phyloP scores from a whole-genome alignment of 2,113 vertebrate species.

The Fregata magnificens region DNA sequence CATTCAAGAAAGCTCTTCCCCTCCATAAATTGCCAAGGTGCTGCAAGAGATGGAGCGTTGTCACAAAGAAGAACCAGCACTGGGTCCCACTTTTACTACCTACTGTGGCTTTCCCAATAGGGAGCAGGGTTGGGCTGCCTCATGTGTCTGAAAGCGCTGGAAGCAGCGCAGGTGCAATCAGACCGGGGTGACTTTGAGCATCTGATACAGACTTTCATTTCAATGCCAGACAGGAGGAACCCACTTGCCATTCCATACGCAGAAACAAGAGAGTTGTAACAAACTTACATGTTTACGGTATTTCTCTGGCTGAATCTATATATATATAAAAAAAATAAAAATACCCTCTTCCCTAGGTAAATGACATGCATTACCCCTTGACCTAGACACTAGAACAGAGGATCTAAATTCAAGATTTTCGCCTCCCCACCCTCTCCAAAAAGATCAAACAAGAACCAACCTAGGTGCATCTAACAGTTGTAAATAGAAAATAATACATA shows the following conservation, averaged over 20 bases:
- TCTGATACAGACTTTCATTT: not conserved
- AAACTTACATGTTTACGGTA: constrained; percentile 12
- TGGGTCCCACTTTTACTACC: not conserved
- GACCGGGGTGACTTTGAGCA: not conserved
- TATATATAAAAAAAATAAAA: not conserved
- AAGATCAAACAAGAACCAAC: constrained; percentile 57
- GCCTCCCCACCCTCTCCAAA: constrained; percentile 60
- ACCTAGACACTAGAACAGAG: constrained; percentile 61
- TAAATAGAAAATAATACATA: constrained; percentile 75
- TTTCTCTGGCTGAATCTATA: constrained; percentile 52
- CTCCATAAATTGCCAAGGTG: constrained; percentile 35
- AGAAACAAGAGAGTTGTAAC: constrained; percentile 42
- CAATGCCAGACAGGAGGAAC: constrained; percentile 54
- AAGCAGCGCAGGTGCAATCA: not conserved
- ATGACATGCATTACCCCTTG: constrained; percentile 40
- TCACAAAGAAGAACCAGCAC: constrained; percentile 24
- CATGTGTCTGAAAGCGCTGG: not conserved
- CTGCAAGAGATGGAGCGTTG: constrained; percentile 43
- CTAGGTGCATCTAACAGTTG: constrained; percentile 69
- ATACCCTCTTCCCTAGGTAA: constrained; percentile 38
- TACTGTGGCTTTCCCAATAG: not conserved
- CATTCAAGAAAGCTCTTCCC: constrained; percentile 36
- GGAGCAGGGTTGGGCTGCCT: constrained; percentile 12
- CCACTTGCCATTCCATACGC: constrained; percentile 30
- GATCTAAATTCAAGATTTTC: constrained; percentile 54